Conservation (phyloP, 2,113 vertebrate genomes). For the Martes martes region DNA sequence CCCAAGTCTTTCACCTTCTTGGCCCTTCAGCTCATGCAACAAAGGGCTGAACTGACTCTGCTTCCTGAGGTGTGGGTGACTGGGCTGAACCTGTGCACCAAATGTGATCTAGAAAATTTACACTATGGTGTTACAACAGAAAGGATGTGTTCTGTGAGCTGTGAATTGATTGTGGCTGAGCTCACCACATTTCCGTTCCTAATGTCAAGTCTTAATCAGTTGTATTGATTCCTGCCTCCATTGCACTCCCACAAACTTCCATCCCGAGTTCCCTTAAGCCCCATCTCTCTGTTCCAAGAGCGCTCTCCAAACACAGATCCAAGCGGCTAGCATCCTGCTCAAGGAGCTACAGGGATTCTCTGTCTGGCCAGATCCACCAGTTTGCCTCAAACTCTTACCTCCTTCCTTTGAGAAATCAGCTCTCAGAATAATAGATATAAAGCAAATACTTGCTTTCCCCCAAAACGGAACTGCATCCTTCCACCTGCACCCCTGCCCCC, state of each 20-base stretch:
- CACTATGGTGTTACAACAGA: too few species aligned
- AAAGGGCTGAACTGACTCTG: not conserved
- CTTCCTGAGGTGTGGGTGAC: not conserved
- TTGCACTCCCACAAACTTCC: not conserved
- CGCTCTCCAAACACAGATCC: not conserved
- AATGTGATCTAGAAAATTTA: not conserved
- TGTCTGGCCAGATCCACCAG: not conserved
- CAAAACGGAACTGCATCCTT: not conserved
- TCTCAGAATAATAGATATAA: not conserved
- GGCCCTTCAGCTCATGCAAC: not conserved
- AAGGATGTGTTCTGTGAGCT: not conserved
- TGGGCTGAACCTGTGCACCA: not conserved
- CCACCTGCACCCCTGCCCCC: too few species aligned
- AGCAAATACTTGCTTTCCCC: not conserved
- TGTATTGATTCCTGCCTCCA: not conserved
- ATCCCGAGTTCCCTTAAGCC: not conserved
- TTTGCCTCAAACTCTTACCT: not conserved
- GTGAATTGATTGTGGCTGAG: accelerated
- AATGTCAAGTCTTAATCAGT: not conserved
- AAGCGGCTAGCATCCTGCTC: not conserved
- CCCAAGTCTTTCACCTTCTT: not conserved
- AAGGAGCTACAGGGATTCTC: not conserved
- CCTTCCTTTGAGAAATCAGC: not conserved
- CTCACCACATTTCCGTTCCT: too few species aligned
- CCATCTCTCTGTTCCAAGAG: not conserved